Evolutionary conservation across 2,888 invertebrate species (phyloP).

Genomic region (Frankliniella fusca): DNA sequence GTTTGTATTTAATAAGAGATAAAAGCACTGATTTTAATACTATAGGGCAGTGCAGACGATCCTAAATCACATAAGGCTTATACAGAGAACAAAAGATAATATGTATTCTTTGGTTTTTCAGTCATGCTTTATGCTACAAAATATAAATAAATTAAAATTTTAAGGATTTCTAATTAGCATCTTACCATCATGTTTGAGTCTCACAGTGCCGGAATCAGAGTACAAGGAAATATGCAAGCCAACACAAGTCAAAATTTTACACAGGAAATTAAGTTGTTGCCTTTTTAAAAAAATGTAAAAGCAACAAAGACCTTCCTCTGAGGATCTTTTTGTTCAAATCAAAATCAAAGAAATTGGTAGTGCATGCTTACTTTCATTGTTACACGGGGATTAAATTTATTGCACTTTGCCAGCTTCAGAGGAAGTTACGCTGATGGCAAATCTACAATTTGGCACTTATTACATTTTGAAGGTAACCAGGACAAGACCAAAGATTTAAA

Average conservation of each 20-base stretch:
- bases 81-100: slow-evolving; percentile 15
- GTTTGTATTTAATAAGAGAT: not conserved
- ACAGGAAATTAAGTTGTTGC: not conserved
- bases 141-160: not conserved
- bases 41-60: slow-evolving; percentile 5
- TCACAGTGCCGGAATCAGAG: not conserved
- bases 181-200: not conserved
- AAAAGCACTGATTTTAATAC: not conserved
- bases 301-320: too few species aligned
- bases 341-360: not conserved
- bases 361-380: not conserved
- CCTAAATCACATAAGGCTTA: slow-evolving; percentile 12
- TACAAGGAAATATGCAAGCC: not conserved
- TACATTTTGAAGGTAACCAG: not conserved
- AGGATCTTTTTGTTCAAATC: not conserved
- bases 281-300: not conserved
- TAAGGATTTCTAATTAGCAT: slow-evolving; percentile 9
- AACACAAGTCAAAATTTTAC: not conserved
- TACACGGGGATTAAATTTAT: too few species aligned
- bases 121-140: slow-evolving; percentile 24
- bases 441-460: not conserved
- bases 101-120: slow-evolving; percentile 18
- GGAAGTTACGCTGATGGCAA: not conserved
- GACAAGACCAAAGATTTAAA: too few species aligned
- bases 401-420: too few species aligned